These are phyloP conservation scores for Carterocephalus palaemon DNA, from an alignment of 2,888 invertebrate genomes.

Conservation along the genomic window DNA sequence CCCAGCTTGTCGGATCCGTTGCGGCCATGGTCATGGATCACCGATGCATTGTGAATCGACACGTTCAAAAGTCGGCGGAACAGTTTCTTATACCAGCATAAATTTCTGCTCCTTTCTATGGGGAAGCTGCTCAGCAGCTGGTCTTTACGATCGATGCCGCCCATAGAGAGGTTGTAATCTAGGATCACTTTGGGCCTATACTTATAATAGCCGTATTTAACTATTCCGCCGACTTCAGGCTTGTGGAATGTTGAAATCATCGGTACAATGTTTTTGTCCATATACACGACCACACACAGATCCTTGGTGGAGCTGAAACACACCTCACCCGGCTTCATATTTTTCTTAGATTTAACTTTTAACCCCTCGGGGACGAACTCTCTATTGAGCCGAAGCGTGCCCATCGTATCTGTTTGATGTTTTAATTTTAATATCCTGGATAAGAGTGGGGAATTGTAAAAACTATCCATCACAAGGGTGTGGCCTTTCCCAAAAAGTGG, in stretches of 20 bases:
- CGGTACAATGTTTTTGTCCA: conserved; percentile 27
- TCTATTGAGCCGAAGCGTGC: conserved; percentile 32
- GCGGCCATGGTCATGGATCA: neutral
- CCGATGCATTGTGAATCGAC: neutral
- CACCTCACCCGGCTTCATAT: conserved; percentile 30
- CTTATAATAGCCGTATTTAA: conserved; percentile 26
- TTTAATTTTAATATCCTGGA: conserved; percentile 30
- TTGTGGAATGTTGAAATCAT: conserved; percentile 28
- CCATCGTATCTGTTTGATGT: conserved; percentile 31
- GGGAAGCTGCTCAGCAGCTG: neutral
- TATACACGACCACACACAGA: conserved; percentile 29
- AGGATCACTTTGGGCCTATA: conserved; percentile 25
- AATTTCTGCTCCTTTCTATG: conserved; percentile 2
- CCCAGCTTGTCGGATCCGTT: neutral
- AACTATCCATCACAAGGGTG: conserved; percentile 36
- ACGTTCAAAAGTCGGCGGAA: conserved; percentile 20
- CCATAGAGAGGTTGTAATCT: conserved; percentile 30
- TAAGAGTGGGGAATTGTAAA: conserved; percentile 35
- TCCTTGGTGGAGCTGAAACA: conserved; percentile 29
- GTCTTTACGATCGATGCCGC: conserved; percentile 22
- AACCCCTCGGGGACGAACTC: conserved; percentile 33
- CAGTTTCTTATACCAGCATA: conserved; percentile 24
- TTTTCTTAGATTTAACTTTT: conserved; percentile 25
- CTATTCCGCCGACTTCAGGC: conserved; percentile 24
- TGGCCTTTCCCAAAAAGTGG: conserved; percentile 32